Evolutionary conservation across 53 echinoderm and acorn worm genomes (phyloP).

Genomic region (Zoroaster sp.): DNA sequence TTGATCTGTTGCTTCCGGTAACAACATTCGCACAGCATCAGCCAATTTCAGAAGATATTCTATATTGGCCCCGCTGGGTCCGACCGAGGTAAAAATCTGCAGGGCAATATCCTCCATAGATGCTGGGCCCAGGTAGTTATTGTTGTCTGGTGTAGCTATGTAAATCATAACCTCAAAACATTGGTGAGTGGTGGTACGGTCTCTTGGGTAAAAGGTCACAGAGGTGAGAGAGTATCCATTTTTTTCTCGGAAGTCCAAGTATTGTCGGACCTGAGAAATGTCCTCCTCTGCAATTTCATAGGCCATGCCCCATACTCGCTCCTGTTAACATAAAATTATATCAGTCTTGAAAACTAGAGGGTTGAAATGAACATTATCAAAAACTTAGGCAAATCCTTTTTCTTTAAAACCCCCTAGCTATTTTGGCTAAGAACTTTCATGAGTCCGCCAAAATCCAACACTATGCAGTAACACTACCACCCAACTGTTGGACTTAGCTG

Average conservation of each 20-base stretch:
- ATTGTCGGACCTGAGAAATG: slow-evolving; percentile 49
- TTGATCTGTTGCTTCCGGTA: slow-evolving; percentile 65
- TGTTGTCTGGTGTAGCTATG: slow-evolving; percentile 68
- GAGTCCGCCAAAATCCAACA: no score
- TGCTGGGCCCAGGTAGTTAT: slow-evolving; percentile 80
- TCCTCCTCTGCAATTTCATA: slow-evolving; percentile 77
- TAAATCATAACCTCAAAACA: slow-evolving; percentile 72
- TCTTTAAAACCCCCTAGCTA: no score
- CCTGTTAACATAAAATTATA: slow-evolving; percentile 47
- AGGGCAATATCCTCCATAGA: slow-evolving; percentile 77
- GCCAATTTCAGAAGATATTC: slow-evolving; percentile 85
- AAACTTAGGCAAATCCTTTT: not conserved
- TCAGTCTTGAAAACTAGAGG: no score
- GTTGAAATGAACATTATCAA: no score
- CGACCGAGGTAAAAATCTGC: slow-evolving; percentile 74
- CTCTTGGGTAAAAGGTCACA: slow-evolving; percentile 68
- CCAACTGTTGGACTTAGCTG: no score
- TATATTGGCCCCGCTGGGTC: slow-evolving; percentile 79
- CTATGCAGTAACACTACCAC: no score
- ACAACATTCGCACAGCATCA: slow-evolving; percentile 58
- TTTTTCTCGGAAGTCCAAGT: slow-evolving; percentile 86
- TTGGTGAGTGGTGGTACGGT: not conserved
- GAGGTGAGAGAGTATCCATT: slow-evolving; percentile 73
- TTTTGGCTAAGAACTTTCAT: no score
- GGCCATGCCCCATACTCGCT: slow-evolving; percentile 89